phyloP scores from a whole-genome alignment of 2,113 vertebrate species.

The Corvus cornix region DNA sequence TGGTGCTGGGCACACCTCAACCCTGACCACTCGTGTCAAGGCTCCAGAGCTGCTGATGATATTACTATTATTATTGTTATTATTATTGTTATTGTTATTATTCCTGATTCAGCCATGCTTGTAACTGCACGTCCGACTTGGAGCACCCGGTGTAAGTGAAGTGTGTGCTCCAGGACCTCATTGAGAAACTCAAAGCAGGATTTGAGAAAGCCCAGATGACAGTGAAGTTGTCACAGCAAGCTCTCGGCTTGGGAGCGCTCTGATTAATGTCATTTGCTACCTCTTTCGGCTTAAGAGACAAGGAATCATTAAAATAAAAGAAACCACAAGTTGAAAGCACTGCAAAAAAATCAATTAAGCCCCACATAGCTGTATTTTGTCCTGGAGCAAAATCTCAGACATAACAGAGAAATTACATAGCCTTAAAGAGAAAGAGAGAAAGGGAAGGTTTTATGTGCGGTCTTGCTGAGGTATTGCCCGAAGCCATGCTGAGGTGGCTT shows the following conservation, averaged over 20 bases:
- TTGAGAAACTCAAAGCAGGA: neutral
- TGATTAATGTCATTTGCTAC: conserved; percentile 1
- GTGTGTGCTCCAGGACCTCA: neutral
- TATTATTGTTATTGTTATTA: neutral
- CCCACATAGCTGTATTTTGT: conserved; percentile 8
- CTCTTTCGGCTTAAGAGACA: neutral
- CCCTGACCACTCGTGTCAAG: neutral
- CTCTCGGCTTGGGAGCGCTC: neutral
- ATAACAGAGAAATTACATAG: conserved; percentile 27
- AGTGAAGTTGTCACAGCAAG: neutral
- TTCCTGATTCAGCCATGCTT: neutral
- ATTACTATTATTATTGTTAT: neutral
- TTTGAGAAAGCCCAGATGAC: neutral
- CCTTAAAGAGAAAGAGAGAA: conserved; percentile 6
- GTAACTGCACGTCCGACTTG: neutral
- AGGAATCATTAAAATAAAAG: conserved; percentile 22
- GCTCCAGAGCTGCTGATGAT: neutral
- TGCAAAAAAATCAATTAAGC: conserved; percentile 12
- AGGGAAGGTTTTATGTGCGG: neutral
- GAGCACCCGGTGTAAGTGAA: neutral
- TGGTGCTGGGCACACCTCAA: neutral
- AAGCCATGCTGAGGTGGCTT: neutral
- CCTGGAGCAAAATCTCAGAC: conserved; percentile 40
- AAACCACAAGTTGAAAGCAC: conserved; percentile 28
- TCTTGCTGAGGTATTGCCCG: neutral